These are phyloP conservation scores for Pollenia amentaria DNA, from an alignment of 2,888 invertebrate species.

Conservation along the genomic window DNA sequence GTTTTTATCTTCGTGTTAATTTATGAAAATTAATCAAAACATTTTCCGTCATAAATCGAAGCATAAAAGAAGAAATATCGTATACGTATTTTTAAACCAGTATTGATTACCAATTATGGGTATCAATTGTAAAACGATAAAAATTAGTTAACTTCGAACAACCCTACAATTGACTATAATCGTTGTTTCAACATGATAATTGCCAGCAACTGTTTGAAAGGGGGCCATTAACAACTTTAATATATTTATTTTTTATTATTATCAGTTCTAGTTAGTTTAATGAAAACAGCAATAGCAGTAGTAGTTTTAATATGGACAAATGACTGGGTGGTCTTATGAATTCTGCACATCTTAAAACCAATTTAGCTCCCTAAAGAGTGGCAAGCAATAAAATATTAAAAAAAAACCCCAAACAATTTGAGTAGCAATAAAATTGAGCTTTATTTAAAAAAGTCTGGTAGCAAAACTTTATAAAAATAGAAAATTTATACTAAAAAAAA, in stretches of 20 bases:
- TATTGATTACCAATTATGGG: constrained; percentile 65
- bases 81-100: constrained; percentile 4
- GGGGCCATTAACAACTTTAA: constrained; percentile 52
- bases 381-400: constrained; percentile 21
- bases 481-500: not conserved
- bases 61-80: not conserved
- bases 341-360: not conserved
- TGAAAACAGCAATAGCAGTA: constrained; percentile 1
- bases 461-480: constrained; percentile 35
- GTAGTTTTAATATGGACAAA: constrained; percentile 24
- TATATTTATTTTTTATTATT: constrained; percentile 56
- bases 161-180: constrained; percentile 50
- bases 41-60: constrained; percentile 10
- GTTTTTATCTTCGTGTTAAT: constrained; percentile 7
- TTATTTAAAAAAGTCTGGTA: constrained; percentile 45
- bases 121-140: constrained; percentile 64
- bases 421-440: constrained; percentile 59
- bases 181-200: constrained; percentile 67
- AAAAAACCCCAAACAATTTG: constrained; percentile 57
- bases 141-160: constrained; percentile 51
- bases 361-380: constrained; percentile 2
- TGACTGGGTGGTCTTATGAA: constrained; percentile 63
- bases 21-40: constrained; percentile 30
- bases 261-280: not conserved
- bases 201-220: constrained; percentile 46